Percentiles rank a stretch among this genome's conserved stretches.
These are phyloP conservation scores for Liasis olivaceus DNA, from an alignment of 2,797 vertebrate species.

Conservation along the genomic window DNA sequence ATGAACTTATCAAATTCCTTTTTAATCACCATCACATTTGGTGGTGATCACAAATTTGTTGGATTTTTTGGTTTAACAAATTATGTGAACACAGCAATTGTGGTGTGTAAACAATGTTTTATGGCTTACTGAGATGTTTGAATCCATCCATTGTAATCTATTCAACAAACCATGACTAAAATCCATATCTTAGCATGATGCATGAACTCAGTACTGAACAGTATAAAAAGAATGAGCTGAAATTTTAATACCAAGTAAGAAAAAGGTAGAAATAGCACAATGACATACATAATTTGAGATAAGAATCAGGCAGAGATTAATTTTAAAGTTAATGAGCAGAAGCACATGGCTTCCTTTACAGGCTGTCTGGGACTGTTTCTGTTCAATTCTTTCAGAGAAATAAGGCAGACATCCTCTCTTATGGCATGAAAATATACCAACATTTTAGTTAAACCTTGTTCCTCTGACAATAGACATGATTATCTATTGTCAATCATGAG, in stretches of 20 bases:
- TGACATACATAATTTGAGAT: not conserved
- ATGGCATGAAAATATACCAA: too few relatives aligned
- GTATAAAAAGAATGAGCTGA: not conserved
- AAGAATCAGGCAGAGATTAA: not conserved
- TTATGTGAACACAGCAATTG: too few relatives aligned
- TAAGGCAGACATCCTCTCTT: not conserved
- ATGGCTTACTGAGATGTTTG: too few relatives aligned
- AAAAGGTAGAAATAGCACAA: not conserved
- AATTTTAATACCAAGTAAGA: not conserved
- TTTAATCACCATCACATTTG: too few relatives aligned
- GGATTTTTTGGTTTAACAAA: too few relatives aligned
- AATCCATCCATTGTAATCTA: too few relatives aligned
- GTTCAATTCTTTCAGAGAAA: not conserved
- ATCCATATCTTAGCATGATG: too few relatives aligned
- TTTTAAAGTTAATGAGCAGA: not conserved
- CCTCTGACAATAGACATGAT: not conserved
- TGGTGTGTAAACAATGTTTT: too few relatives aligned
- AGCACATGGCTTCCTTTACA: not conserved
- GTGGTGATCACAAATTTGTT: too few relatives aligned
- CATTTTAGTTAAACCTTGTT: not conserved
- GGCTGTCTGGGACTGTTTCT: not conserved
- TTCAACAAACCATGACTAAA: too few relatives aligned
- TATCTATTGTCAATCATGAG: too few relatives aligned
- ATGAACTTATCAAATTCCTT: too few relatives aligned
- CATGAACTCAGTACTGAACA: not conserved